phyloP scores from a whole-genome alignment of 2,797 vertebrate genomes.

The Poecile montanus region DNA sequence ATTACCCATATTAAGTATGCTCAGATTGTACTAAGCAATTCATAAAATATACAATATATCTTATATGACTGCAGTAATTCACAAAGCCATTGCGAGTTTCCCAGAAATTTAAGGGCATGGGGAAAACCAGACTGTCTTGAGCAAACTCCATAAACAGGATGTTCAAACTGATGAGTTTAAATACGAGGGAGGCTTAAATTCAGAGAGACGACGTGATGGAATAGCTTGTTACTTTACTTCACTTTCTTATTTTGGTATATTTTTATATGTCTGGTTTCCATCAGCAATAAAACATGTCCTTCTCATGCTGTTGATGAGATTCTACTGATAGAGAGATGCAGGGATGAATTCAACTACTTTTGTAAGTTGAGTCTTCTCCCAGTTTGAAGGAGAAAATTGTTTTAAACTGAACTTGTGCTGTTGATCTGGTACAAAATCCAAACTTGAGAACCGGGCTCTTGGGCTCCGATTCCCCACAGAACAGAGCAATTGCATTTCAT shows the following conservation, averaged over 20 bases:
- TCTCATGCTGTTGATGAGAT: background rate
- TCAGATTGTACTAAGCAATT: slow-evolving; percentile 35
- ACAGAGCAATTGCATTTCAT: background rate
- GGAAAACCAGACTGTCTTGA: background rate
- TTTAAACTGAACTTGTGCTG: background rate
- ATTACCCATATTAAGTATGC: slow-evolving; percentile 33
- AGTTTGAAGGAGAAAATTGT: background rate
- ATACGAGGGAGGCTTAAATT: background rate
- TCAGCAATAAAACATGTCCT: background rate
- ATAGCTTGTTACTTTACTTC: background rate
- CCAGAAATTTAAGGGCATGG: background rate
- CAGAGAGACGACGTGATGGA: background rate
- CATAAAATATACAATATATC: slow-evolving; percentile 35
- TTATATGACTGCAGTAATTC: slow-evolving; percentile 28
- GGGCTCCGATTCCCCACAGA: background rate
- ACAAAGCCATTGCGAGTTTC: background rate
- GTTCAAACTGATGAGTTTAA: background rate
- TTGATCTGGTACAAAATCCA: background rate
- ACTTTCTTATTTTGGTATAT: background rate
- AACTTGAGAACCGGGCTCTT: fast-evolving
- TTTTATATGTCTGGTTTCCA: background rate
- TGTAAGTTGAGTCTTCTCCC: background rate
- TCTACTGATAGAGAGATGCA: background rate
- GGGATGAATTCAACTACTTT: background rate
- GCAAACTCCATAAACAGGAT: background rate